Conservation (phyloP, 1,140 invertebrate species). For the Tetranychus urticae region DNA sequence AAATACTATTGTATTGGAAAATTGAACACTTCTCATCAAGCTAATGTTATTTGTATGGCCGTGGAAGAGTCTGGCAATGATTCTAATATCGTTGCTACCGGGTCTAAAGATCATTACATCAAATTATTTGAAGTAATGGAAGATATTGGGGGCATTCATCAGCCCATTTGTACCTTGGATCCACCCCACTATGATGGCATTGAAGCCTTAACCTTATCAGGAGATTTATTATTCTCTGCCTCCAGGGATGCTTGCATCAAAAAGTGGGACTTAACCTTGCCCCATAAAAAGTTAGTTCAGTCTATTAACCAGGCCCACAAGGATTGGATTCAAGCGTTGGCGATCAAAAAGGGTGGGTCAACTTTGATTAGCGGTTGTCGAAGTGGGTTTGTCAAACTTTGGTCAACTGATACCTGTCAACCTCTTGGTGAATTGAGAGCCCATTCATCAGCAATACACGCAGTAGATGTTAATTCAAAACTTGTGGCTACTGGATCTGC, state of each 20-base stretch:
- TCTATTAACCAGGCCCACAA: conserved; percentile 65
- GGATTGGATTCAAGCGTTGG: conserved; percentile 61
- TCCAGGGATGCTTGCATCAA: conserved; percentile 69
- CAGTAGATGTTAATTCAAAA: conserved; percentile 41
- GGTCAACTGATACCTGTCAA: conserved; percentile 36
- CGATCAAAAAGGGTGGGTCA: conserved; percentile 28
- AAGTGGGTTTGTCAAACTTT: conserved; percentile 43
- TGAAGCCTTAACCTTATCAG: conserved; percentile 42
- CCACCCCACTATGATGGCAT: conserved; percentile 81
- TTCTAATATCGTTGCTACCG: conserved; percentile 37
- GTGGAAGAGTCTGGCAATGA: conserved; percentile 33
- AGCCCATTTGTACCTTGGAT: conserved; percentile 42
- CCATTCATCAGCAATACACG: conserved; percentile 45
- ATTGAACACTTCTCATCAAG: conserved; percentile 55
- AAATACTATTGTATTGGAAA: conserved; percentile 47
- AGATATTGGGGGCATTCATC: conserved; percentile 27
- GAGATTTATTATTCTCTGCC: conserved; percentile 47
- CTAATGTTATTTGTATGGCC: conserved; percentile 59
- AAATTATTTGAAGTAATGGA: conserved; percentile 37
- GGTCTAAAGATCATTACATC: conserved; percentile 69
- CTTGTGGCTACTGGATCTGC: conserved; percentile 48
- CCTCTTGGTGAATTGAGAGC: conserved; percentile 43
- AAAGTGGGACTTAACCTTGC: conserved; percentile 44
- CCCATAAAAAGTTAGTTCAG: conserved; percentile 39
- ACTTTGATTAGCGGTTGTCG: conserved; percentile 48